A percentile compares a stretch with the other conserved stretches of the same genome.
Evolutionary conservation across 1,140 invertebrate genomes (phyloP).

Genomic region (Ips typographus): DNA sequence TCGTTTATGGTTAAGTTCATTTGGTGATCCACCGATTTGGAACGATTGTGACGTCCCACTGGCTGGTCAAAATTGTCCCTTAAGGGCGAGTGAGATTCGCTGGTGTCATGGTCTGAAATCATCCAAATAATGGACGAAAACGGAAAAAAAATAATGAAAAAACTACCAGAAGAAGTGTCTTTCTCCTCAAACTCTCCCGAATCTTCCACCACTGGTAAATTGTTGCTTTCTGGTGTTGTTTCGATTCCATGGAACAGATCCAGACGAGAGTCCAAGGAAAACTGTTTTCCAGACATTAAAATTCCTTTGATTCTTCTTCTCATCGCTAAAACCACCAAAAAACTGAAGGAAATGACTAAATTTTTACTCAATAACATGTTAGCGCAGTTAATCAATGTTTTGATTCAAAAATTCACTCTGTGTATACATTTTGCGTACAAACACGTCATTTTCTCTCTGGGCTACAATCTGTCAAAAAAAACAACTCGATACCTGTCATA

Average conservation of each 20-base stretch:
- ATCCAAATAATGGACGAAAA: too few species aligned
- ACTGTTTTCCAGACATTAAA: slow-evolving; percentile 85
- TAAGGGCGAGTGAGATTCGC: slow-evolving; percentile 16
- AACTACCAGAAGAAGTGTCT: too few species aligned
- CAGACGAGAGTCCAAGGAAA: slow-evolving; percentile 87
- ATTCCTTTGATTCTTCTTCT: slow-evolving; percentile 81
- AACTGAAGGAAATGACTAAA: too few species aligned
- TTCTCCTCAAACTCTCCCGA: slow-evolving; percentile 45
- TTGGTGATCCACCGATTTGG: slow-evolving; percentile 47
- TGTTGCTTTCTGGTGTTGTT: slow-evolving; percentile 50
- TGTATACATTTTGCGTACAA: too few species aligned
- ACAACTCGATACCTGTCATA: too few species aligned
- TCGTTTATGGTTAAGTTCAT: slow-evolving; percentile 35
- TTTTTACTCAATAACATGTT: too few species aligned
- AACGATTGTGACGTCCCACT: slow-evolving; percentile 34
- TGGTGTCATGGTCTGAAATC: slow-evolving; percentile 34
- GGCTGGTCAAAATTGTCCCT: slow-evolving; percentile 36
- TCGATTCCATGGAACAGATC: slow-evolving; percentile 78
- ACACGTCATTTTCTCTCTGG: too few species aligned
- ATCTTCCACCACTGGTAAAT: slow-evolving; percentile 61
- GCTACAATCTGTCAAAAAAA: too few species aligned
- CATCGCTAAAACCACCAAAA: slow-evolving; percentile 66
- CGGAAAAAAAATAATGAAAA: too few species aligned
- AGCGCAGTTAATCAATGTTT: too few species aligned
- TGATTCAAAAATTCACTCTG: too few species aligned